phyloP scores from a whole-genome alignment of 2,797 vertebrate species.

The Sarcoramphus papa region DNA sequence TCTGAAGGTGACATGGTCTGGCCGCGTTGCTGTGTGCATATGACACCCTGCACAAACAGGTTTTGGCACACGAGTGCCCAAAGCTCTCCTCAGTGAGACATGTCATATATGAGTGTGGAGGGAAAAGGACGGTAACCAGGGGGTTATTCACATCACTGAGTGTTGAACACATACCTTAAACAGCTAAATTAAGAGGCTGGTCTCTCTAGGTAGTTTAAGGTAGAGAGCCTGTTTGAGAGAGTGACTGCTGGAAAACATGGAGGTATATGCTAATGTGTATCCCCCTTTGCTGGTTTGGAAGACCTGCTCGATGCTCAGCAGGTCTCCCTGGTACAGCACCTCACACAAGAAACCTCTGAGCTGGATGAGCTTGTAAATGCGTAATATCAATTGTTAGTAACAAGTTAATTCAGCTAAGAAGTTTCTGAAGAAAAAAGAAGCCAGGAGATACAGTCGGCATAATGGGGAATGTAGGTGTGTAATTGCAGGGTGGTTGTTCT shows the following conservation, averaged over 20 bases:
- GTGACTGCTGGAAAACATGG: neutral
- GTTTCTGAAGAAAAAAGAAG: neutral
- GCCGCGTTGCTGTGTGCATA: neutral
- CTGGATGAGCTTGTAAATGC: neutral
- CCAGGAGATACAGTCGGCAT: neutral
- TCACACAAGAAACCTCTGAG: neutral
- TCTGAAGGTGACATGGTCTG: neutral
- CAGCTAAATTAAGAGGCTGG: neutral
- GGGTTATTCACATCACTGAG: neutral
- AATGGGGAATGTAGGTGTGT: neutral
- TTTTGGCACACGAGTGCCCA: neutral
- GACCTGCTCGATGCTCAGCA: neutral
- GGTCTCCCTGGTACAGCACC: neutral
- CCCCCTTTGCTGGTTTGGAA: neutral
- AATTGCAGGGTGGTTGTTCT: neutral
- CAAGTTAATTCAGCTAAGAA: neutral
- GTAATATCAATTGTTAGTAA: neutral
- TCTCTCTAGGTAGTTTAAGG: neutral
- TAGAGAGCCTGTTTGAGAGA: neutral
- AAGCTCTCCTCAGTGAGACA: neutral
- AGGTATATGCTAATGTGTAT: neutral
- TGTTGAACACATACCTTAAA: neutral
- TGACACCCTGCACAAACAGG: neutral
- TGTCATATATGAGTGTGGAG: neutral
- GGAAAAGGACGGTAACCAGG: neutral